phyloP scores from a whole-genome alignment of 2,797 vertebrate genomes.

The Balearica regulorum region DNA sequence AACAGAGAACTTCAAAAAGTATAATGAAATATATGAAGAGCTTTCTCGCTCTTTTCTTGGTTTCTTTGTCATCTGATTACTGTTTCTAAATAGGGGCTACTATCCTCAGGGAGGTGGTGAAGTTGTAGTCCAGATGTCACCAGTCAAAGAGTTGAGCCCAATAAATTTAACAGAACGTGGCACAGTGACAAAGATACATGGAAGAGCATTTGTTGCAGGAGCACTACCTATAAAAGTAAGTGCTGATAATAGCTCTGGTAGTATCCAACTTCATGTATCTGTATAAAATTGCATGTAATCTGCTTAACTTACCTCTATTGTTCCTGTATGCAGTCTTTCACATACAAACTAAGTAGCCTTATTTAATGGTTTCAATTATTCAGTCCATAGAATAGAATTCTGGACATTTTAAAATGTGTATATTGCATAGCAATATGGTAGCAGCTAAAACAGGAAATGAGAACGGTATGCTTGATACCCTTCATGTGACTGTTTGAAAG shows the following conservation, averaged over 20 bases:
- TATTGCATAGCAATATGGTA: background rate
- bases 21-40: background rate
- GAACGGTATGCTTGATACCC: background rate
- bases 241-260: background rate
- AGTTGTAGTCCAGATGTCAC: conserved; percentile 84
- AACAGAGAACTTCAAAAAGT: background rate
- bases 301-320: background rate
- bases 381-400: background rate
- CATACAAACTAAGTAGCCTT: background rate
- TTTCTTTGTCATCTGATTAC: background rate
- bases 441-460: background rate
- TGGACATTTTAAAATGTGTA: background rate
- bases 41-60: background rate
- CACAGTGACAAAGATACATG: conserved; percentile 91
- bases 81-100: conserved; percentile 83
- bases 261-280: background rate
- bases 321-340: background rate
- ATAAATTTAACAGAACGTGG: conserved; percentile 88
- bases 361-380: background rate
- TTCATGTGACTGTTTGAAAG: background rate
- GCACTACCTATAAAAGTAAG: conserved; percentile 91
- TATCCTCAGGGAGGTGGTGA: conserved; percentile 96
- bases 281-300: background rate
- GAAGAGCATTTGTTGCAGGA: conserved; percentile 91
- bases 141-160: conserved; percentile 86